A percentile compares a stretch with the other conserved stretches of the same genome.
These are phyloP conservation scores for Mythimna vitellina DNA, from an alignment of 2,888 invertebrate species.

Conservation along the genomic window DNA sequence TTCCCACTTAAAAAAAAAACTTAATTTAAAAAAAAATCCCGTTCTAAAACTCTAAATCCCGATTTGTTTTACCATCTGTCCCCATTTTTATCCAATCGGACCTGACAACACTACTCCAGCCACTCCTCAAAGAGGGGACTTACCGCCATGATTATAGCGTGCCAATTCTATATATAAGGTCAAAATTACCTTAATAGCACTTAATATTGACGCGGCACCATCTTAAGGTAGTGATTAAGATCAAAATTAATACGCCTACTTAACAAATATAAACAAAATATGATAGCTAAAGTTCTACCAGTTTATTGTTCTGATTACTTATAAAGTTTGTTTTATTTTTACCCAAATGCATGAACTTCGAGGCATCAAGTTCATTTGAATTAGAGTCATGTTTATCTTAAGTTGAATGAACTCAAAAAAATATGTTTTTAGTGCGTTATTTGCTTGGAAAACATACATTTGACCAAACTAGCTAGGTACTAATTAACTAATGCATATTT, in stretches of 20 bases:
- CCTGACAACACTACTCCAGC: too few relatives aligned
- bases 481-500: not conserved
- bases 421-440: conserved; percentile 11
- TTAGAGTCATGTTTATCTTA: conserved; percentile 17
- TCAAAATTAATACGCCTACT: not conserved
- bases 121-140: too few relatives aligned
- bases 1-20: too few relatives aligned
- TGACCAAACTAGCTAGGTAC: not conserved
- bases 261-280: not conserved
- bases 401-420: conserved; percentile 39
- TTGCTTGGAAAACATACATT: conserved; percentile 6
- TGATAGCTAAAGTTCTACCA: not conserved
- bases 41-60: too few relatives aligned
- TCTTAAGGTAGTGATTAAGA: too few relatives aligned
- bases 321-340: not conserved
- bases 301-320: not conserved
- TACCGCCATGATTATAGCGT: too few relatives aligned
- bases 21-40: too few relatives aligned
- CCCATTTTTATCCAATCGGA: too few relatives aligned
- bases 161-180: too few relatives aligned
- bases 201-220: too few relatives aligned
- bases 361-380: not conserved
- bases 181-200: too few relatives aligned
- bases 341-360: not conserved
- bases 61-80: too few relatives aligned